Evolutionary conservation across 2,888 invertebrate genomes (phyloP), one percentile per base, ranked within the genome.

Genomic region (Ecliptopera silaceata): DNA sequence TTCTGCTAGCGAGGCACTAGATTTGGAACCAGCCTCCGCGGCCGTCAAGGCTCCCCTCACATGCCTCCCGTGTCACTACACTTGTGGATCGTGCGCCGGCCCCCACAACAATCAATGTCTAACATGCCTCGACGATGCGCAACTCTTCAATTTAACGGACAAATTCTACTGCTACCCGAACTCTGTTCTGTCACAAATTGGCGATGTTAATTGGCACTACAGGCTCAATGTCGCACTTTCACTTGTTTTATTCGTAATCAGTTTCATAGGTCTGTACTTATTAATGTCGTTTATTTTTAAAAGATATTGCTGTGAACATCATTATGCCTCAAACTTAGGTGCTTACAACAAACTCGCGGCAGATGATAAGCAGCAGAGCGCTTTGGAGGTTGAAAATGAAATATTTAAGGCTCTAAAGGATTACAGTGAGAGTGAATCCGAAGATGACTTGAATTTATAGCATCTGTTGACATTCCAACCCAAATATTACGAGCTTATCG

Each of bases 61-160:
- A 48, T 96, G 96, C 74, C 82, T 93, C 1, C 84, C 89, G 26
- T 96, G 96, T 76, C 96, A 96, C 83, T 96, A 96, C 78, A 93
- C 94, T n/a, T 96, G 96, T 77, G 91, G 92, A 55, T 90, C 91
- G 8, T 96, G 96, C 74, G 81, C 85, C 5, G 96, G 96, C 8
- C 94, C 95, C 5, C 92, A 93, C 66, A 94, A 94, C 80, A 93
- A 93, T 71, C 93, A 96, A 71, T 96, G 96, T 79, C 81, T 89
- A 38, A 84, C 92, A 4, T 96, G 96, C 80, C 93, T 93, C 72
- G 91, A 92, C 4, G 96, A 96, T 75, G 93, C 95, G 4, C 81
- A 85, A 62, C 80, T 94, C 45, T 86, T 85, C 64, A 88, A 87
- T 62, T 60, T 72, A 58, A 86, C 90, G 5, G 85, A 85, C 52